Conservation (phyloP, 1,140 invertebrate genomes). For the Eueides isabella region DNA sequence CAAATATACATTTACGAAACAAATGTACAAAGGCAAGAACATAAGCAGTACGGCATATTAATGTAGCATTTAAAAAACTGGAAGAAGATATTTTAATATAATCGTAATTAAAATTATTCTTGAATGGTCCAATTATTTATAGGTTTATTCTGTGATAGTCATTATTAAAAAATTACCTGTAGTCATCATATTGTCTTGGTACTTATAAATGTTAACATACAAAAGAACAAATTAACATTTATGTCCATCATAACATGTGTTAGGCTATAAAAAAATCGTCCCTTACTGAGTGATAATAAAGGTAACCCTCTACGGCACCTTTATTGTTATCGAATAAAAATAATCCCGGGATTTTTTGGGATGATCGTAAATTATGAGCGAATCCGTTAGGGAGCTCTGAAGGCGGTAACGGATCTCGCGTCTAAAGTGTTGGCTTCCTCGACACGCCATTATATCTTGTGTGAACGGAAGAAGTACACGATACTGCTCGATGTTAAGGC, state of each 20-base stretch:
- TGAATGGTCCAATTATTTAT: too few species aligned
- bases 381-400: slow-evolving; percentile 50
- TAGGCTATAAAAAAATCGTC: slow-evolving; percentile 72
- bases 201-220: neutral
- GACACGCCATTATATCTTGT: slow-evolving; percentile 34
- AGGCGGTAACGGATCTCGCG: slow-evolving; percentile 30
- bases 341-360: slow-evolving; percentile 78
- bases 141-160: too few species aligned
- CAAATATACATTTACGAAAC: too few species aligned
- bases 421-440: slow-evolving; percentile 37
- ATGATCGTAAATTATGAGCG: slow-evolving; percentile 80
- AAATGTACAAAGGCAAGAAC: too few species aligned
- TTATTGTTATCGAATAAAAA: slow-evolving; percentile 82
- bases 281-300: slow-evolving; percentile 78
- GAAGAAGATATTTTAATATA: too few species aligned
- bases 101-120: too few species aligned
- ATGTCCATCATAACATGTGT: slow-evolving; percentile 57
- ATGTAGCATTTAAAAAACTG: too few species aligned
- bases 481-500: neutral
- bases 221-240: slow-evolving; percentile 21
- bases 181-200: neutral
- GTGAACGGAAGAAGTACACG: slow-evolving; percentile 23
- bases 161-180: neutral
- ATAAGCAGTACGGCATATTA: too few species aligned
- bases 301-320: slow-evolving; percentile 75